These are phyloP conservation scores for Drosophila tristis DNA, from an alignment of 1,140 invertebrate genomes.

Conservation along the genomic window DNA sequence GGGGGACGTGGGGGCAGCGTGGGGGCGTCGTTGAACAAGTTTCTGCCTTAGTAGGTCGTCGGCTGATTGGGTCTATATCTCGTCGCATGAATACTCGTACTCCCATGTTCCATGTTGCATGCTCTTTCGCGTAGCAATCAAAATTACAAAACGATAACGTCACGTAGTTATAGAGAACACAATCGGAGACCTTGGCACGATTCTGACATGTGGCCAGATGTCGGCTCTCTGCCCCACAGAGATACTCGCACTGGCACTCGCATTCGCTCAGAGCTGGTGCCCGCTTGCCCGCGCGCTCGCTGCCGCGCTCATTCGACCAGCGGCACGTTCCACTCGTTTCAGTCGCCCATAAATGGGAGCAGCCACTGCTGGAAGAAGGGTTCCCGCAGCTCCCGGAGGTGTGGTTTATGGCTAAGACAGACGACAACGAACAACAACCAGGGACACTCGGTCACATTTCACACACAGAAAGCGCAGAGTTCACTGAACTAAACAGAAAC, in stretches of 20 bases:
- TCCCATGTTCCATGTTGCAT: constrained; percentile 10
- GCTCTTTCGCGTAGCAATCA: constrained; percentile 49
- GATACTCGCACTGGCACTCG: no score
- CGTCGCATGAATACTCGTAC: background rate
- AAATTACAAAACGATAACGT: constrained; percentile 67
- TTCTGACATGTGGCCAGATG: constrained; percentile 64
- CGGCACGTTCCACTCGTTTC: constrained; percentile 37
- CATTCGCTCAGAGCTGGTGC: constrained; percentile 12
- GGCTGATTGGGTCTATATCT: constrained; percentile 56
- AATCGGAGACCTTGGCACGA: constrained; percentile 80
- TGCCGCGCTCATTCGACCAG: no score
- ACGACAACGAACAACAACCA: background rate
- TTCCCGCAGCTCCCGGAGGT: constrained; percentile 11
- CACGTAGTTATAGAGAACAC: constrained; percentile 74
- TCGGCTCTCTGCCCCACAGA: constrained; percentile 12
- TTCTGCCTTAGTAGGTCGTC: constrained; percentile 53
- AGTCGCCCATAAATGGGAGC: constrained; percentile 14
- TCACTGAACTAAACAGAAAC: no score
- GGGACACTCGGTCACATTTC: constrained; percentile 5
- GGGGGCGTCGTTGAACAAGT: constrained; percentile 49
- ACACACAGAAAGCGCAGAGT: no score
- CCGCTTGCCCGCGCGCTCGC: no score
- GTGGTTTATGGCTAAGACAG: constrained; percentile 30
- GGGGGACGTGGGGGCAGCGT: background rate
- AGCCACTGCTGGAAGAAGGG: constrained; percentile 25